Conservation (phyloP, 2,888 invertebrate species). For the Loripinus fragilis region DNA sequence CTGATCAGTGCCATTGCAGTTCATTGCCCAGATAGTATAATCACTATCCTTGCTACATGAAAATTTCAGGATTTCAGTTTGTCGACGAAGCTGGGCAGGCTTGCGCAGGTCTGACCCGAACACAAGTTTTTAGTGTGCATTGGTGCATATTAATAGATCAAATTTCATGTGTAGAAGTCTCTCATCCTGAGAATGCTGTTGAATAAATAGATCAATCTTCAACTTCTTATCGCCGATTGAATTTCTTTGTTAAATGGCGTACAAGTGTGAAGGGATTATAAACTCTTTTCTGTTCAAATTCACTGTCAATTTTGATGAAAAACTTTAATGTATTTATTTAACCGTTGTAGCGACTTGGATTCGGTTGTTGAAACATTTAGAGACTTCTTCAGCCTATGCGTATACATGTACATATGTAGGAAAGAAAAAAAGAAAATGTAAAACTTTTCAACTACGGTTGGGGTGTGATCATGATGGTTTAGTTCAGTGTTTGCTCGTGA, state of each 20-base stretch:
- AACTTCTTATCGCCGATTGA: constrained; percentile 9
- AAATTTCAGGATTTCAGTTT: too few relatives aligned
- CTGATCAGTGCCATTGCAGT: neutral
- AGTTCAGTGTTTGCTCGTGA: neutral
- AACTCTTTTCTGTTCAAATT: neutral
- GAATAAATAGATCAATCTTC: constrained; percentile 17
- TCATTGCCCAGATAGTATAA: too few relatives aligned
- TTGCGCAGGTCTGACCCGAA: too few relatives aligned
- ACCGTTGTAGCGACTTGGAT: neutral
- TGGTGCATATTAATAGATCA: neutral
- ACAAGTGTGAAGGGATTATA: constrained; percentile 20
- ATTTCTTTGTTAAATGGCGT: constrained; percentile 5
- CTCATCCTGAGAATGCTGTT: neutral
- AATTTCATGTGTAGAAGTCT: constrained; percentile 11
- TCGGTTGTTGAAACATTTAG: constrained; percentile 11
- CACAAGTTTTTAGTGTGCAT: too few relatives aligned
- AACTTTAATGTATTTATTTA: constrained; percentile 12
- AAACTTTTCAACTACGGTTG: neutral
- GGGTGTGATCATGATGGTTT: neutral
- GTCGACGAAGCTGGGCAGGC: too few relatives aligned
- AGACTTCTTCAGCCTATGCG: neutral
- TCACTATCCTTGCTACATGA: too few relatives aligned
- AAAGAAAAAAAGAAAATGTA: constrained; percentile 4
- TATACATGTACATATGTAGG: too few relatives aligned
- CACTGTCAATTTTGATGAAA: constrained; percentile 2